Conservation (phyloP, 2,888 invertebrate species). For the Nomada flava region DNA sequence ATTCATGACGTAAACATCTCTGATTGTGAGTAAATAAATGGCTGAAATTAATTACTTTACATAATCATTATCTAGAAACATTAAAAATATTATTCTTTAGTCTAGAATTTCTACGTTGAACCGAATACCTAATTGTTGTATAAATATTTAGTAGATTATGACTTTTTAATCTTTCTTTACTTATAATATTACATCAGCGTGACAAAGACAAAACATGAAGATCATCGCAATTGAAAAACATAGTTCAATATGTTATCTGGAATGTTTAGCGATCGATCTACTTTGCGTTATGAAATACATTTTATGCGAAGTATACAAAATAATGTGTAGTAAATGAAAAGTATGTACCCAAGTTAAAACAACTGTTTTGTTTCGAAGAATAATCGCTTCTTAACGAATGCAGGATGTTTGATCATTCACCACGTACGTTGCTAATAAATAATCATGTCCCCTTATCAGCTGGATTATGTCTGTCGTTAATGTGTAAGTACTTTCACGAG, state of each 20-base stretch:
- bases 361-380: conserved; percentile 30
- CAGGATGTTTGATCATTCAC: conserved; percentile 51
- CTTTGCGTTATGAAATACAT: not conserved
- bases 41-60: not conserved
- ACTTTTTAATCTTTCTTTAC: conserved; percentile 17
- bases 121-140: not conserved
- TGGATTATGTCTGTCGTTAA: conserved; percentile 33
- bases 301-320: too few relatives aligned
- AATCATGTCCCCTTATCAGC: conserved; percentile 40
- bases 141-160: not conserved
- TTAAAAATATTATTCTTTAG: not conserved
- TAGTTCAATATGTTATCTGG: too few relatives aligned
- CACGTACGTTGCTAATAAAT: conserved; percentile 47
- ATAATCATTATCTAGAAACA: not conserved
- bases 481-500: conserved; percentile 29
- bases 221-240: not conserved
- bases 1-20: too few relatives aligned
- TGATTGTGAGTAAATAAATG: too few relatives aligned
- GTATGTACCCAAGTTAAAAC: conserved; percentile 3
- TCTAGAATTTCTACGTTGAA: not conserved
- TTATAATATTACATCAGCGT: not conserved
- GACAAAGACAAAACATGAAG: not conserved
- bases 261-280: too few relatives aligned
- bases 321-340: too few relatives aligned
- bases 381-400: conserved; percentile 32